These are phyloP conservation scores for Clivina fossor DNA, from an alignment of 2,888 invertebrate genomes.

Conservation along the genomic window DNA sequence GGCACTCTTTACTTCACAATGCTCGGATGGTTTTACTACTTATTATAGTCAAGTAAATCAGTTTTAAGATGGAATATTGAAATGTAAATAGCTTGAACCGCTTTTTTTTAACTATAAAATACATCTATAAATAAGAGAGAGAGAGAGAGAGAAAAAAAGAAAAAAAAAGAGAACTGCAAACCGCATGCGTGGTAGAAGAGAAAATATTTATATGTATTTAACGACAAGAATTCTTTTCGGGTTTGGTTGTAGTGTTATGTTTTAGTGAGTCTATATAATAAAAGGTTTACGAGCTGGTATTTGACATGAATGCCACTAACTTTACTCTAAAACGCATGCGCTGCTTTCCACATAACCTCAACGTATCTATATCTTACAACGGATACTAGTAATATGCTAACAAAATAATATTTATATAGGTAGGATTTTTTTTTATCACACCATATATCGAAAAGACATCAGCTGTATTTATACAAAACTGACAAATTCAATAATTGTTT, in stretches of 20 bases:
- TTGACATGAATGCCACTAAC: constrained; percentile 11
- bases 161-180: constrained; percentile 1
- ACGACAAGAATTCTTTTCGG: too few relatives aligned
- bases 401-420: too few relatives aligned
- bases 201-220: background rate
- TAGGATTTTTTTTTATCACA: too few relatives aligned
- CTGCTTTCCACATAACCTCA: too few relatives aligned
- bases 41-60: constrained; percentile 22
- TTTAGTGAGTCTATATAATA: constrained; percentile 7
- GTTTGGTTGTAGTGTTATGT: constrained; percentile 6
- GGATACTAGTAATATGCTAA: too few relatives aligned
- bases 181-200: background rate
- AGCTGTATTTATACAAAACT: too few relatives aligned
- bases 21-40: constrained; percentile 20
- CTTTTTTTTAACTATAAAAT: too few relatives aligned
- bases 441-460: too few relatives aligned
- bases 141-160: background rate
- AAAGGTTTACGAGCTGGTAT: background rate
- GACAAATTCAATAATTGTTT: too few relatives aligned
- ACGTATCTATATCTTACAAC: too few relatives aligned
- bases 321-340: too few relatives aligned
- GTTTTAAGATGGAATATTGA: constrained; percentile 23
- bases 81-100: constrained; percentile 29
- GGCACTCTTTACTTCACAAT: constrained; percentile 19
- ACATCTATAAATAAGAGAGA: too few relatives aligned